These are phyloP conservation scores for Argya squamiceps DNA, from an alignment of 2,797 vertebrate species.

Conservation along the genomic window DNA sequence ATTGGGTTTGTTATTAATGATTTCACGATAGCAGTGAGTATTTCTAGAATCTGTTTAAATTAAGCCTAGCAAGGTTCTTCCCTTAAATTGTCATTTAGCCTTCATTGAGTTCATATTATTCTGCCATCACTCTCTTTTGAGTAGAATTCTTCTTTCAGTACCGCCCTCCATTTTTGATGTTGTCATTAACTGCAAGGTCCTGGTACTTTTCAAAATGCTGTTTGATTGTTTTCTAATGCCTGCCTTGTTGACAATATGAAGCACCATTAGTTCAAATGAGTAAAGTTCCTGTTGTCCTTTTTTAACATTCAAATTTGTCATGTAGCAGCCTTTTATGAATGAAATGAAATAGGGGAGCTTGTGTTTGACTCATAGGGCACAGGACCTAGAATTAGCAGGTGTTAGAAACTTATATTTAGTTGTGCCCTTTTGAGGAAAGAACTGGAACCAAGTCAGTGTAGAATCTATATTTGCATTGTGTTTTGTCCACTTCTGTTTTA, in stretches of 20 bases:
- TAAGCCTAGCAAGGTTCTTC: slow-evolving; percentile 59
- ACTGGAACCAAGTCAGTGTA: not conserved
- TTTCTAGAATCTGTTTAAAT: slow-evolving; percentile 71
- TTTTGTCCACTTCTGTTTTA: not conserved
- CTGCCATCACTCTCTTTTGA: slow-evolving; percentile 36
- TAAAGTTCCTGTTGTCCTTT: not conserved
- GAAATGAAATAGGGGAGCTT: not conserved
- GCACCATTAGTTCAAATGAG: not conserved
- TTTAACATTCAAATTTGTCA: not conserved
- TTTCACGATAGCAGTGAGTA: slow-evolving; percentile 60
- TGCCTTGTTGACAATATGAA: not conserved
- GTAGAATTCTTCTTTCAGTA: slow-evolving; percentile 5
- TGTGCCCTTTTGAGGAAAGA: not conserved
- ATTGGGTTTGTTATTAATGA: slow-evolving; percentile 71
- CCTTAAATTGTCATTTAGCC: slow-evolving; percentile 66
- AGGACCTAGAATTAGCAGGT: not conserved
- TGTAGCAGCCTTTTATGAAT: not conserved
- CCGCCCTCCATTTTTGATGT: not conserved
- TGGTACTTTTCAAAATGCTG: not conserved
- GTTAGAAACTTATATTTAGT: not conserved
- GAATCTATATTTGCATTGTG: not conserved
- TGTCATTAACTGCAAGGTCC: slow-evolving; percentile 25
- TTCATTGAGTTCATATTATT: slow-evolving; percentile 28
- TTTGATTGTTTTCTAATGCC: not conserved
- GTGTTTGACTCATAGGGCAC: not conserved